These are phyloP conservation scores for Bellardia pandia DNA, from an alignment of 2,888 invertebrate species.

Conservation along the genomic window DNA sequence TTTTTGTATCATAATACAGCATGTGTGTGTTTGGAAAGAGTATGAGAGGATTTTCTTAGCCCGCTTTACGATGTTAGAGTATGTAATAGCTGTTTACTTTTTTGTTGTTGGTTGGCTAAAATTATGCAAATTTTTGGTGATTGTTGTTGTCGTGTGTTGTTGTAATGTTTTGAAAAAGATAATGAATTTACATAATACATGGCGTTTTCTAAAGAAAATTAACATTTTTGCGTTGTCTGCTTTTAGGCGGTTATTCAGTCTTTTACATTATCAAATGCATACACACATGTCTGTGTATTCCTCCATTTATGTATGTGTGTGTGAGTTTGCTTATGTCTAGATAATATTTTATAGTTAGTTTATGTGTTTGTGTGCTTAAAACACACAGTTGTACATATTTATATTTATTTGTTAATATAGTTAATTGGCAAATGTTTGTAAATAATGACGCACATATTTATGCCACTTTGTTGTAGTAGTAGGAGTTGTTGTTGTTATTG, in stretches of 20 bases:
- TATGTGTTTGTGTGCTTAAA: not conserved
- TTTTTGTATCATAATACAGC: constrained; percentile 27
- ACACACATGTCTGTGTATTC: not conserved
- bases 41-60: constrained; percentile 21
- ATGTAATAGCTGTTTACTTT: constrained; percentile 13
- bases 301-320: constrained; percentile 5
- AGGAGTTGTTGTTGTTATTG: not conserved
- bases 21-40: not conserved
- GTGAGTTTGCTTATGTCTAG: constrained; percentile 13
- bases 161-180: constrained; percentile 38
- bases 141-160: constrained; percentile 46
- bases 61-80: not conserved
- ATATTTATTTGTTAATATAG: constrained; percentile 44
- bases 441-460: constrained; percentile 51
- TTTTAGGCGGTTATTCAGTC: constrained; percentile 54
- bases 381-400: constrained; percentile 18
- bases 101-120: constrained; percentile 37
- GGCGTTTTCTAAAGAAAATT: constrained; percentile 48
- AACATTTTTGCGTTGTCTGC: constrained; percentile 56
- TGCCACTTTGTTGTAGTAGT: not conserved
- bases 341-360: constrained; percentile 26
- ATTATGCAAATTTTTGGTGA: constrained; percentile 62
- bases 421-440: constrained; percentile 65
- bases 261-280: not conserved
- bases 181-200: constrained; percentile 69